Percentiles rank a stretch among this genome's conserved stretches.
phyloP scores from a whole-genome alignment of 2,888 invertebrate genomes.

The Scaptomyza parva region DNA sequence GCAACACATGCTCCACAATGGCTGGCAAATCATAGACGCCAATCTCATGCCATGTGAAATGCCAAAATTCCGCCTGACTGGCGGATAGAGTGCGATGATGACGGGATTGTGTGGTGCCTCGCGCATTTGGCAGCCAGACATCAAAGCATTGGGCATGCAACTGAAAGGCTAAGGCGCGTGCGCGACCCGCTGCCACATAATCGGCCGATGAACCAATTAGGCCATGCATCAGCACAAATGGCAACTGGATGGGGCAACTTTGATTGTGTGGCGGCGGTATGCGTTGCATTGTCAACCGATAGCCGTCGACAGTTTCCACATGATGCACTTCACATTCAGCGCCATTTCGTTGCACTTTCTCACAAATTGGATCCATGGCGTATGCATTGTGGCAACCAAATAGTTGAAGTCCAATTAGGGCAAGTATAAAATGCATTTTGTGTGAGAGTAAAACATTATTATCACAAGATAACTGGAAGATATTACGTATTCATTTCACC shows the following conservation, averaged over 20 bases:
- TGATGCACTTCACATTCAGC: conserved; percentile 77
- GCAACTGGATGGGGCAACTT: conserved; percentile 35
- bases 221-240: conserved; percentile 82
- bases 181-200: conserved; percentile 73
- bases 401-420: not conserved
- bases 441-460: not conserved
- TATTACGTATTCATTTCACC: not conserved
- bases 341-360: conserved; percentile 66
- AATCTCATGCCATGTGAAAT: conserved; percentile 83
- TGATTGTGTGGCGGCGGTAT: conserved; percentile 68
- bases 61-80: conserved; percentile 77
- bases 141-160: conserved; percentile 81
- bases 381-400: not conserved
- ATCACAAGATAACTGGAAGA: not conserved
- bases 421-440: conserved; percentile 16
- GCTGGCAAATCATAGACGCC: conserved; percentile 81
- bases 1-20: conserved; percentile 77
- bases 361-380: conserved; percentile 70
- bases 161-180: conserved; percentile 69
- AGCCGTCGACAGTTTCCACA: conserved; percentile 80
- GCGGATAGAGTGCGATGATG: conserved; percentile 68
- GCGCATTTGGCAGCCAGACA: conserved; percentile 82
- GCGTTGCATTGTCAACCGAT: conserved; percentile 79
- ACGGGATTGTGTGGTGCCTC: conserved; percentile 82
- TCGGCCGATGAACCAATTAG: conserved; percentile 82